Evolutionary conservation across 1,140 invertebrate genomes (phyloP), one percentile per base, ranked within the genome.

Genomic region (Aphelenchoides fujianensis): DNA sequence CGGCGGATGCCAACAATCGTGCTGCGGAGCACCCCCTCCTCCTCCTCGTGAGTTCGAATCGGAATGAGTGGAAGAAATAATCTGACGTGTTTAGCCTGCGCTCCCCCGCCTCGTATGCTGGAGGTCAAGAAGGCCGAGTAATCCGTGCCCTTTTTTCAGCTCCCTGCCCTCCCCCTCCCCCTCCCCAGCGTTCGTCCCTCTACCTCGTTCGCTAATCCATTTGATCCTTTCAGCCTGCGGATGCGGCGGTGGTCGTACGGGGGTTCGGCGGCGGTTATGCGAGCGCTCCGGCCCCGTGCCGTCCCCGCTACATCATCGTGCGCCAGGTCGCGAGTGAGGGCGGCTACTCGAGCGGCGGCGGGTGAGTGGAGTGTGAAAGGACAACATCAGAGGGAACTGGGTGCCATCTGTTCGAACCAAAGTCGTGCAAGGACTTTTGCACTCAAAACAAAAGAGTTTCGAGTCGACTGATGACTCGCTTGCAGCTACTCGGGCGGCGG

Each of bases 251-350:
- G 54, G 3, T 28, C n/a, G 2, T 48, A 48, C 41, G 41, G 41
- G 12, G 41, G 41, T 23, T 48, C 37, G 31, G 69, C 19, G 69
- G 66, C 28, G n/a, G 9, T 9, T 70, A 66, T 31, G 74, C 19
- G n/a, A n/a, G n/a, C n/a, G n/a, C n/a, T n/a, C n/a, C n/a, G n/a
- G n/a, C n/a, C n/a, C n/a, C n/a, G n/a, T 78, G 75, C 34, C 71
- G 69, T 30, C 71, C 77, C 30, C 79, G 74, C 48, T 79, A 79
- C 54, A 76, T 79, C 37, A 77, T 79, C 36, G 78, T 79, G 16
- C 69, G 78, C 0, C 76, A 79, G 2, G 62, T 78, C 62, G 76
- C 73, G 31, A 37, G 27, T 16, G 23, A 64, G 48, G 66, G n/a
- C 32, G 61, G 68, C 19, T 75, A 78, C 52, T 41, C 48, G 7